These are phyloP conservation scores for Hydra vulgaris DNA, from an alignment of 30 jellyfish, hydroid and myxozoan genomes.

Conservation along the genomic window DNA sequence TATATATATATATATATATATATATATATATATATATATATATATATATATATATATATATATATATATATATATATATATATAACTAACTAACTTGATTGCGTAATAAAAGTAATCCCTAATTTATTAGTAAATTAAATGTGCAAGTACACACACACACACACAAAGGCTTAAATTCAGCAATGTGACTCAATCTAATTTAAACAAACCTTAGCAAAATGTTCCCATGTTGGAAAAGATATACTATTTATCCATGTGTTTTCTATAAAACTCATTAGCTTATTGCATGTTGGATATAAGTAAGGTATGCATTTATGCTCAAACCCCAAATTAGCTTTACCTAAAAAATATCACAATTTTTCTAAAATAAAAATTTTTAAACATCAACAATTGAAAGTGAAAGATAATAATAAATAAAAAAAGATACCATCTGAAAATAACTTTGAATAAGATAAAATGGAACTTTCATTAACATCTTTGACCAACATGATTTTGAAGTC, in stretches of 20 bases:
- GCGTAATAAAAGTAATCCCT: too few species aligned
- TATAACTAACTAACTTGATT: too few species aligned
- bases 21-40: too few species aligned
- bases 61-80: too few species aligned
- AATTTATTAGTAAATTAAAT: too few species aligned
- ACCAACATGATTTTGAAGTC: not conserved
- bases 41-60: too few species aligned
- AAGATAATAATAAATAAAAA: too few species aligned
- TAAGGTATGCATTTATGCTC: not conserved
- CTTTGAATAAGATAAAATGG: not conserved
- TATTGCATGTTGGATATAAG: not conserved
- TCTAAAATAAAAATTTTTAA: too few species aligned
- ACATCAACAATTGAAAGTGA: not conserved
- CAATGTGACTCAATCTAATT: not conserved
- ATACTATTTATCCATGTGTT: not conserved
- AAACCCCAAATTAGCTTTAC: not conserved
- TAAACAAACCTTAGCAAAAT: conserved; percentile 1
- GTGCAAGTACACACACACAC: too few species aligned
- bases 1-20: too few species aligned
- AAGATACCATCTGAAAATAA: not conserved
- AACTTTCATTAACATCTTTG: not conserved
- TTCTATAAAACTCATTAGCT: not conserved
- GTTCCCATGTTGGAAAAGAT: not conserved
- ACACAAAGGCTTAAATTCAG: too few species aligned
- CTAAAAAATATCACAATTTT: not conserved